Conservation (phyloP, 1,140 invertebrate species). For the Nasonia giraulti region DNA sequence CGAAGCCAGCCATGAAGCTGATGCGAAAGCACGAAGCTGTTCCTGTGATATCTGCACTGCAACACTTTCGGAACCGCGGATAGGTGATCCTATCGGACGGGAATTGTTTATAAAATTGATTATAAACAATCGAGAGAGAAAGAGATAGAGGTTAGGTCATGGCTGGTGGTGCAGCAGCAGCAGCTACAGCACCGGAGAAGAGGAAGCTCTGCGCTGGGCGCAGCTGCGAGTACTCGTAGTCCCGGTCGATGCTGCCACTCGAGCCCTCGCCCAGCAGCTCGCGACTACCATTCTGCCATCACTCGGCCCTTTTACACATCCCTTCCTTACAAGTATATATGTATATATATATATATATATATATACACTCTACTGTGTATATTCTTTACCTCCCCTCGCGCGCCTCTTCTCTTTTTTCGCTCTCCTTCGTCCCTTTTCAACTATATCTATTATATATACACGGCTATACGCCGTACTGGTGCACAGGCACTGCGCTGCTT, state of each 20-base stretch:
- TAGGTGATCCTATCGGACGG: neutral
- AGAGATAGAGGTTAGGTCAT: constrained; percentile 48
- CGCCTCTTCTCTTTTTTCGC: constrained; percentile 14
- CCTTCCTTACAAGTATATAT: constrained; percentile 6
- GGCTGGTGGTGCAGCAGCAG: neutral
- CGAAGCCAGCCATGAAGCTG: neutral
- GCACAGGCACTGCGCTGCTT: neutral
- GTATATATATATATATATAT: neutral
- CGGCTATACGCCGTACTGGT: no score
- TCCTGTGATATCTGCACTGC: neutral
- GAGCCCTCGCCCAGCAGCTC: constrained; percentile 11
- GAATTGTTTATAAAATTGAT: no score
- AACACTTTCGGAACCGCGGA: neutral
- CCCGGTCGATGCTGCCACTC: constrained; percentile 37
- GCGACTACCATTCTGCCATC: constrained; percentile 36
- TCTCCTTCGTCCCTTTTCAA: neutral
- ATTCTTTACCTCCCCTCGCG: neutral
- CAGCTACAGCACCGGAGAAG: neutral
- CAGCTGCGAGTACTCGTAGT: neutral
- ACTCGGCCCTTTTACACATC: constrained; percentile 39
- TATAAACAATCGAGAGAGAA: neutral
- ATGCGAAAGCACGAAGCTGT: neutral
- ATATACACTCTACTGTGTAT: neutral
- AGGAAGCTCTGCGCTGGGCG: neutral
- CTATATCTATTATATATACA: neutral